Evolutionary conservation across 2,888 invertebrate genomes (phyloP), one percentile per base, ranked within the genome.

Genomic region (Andrena dorsata): DNA sequence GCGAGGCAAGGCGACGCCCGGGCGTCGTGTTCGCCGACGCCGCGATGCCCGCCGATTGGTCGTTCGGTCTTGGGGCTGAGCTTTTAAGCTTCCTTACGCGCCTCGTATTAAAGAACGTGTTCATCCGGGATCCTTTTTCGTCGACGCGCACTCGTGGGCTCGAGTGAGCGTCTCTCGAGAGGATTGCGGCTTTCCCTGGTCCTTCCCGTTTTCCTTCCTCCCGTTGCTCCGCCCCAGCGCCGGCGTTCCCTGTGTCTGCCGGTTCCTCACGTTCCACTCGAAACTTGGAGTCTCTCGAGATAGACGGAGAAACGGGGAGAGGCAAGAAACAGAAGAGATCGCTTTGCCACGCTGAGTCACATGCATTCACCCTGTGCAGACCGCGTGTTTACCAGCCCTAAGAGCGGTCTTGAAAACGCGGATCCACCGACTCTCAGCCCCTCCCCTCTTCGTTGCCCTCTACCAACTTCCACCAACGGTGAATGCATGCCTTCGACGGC

Each of bases 31-130:
- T 41, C 72, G 2, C 10, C 35, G 6, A n/a, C n/a, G 60, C 65
- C 82, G 71, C 88, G 78, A 88, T 76, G 82, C 51, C 63, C 64
- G 63, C 74, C 88, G 86, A 89, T 88, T 84, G 89, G 81, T 82
- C 83, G 86, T 84, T 87, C 78, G 75, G 86, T 41, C 87, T 86
- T 72, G 64, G 66, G 77, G 83, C 86, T 89, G 81, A 87, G 88
- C 89, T 82, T 84, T 88, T 88, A 88, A 88, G 88, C 88, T 89
- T 86, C 84, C 89, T 88, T 83, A 76, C 77, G 84, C 86, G 76
- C 86, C 76, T 72, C 78, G 83, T 78, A 83, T 83, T 86, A 89
- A 89, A 41, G 86, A 79, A 75, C 84, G 86, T 78, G 87, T 87
- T 88, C 85, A 83, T 77, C 73, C 84, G 70, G 64, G 82, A 84